phyloP scores from a whole-genome alignment of 2,113 vertebrate species.

The Nothobranchius furzeri region DNA sequence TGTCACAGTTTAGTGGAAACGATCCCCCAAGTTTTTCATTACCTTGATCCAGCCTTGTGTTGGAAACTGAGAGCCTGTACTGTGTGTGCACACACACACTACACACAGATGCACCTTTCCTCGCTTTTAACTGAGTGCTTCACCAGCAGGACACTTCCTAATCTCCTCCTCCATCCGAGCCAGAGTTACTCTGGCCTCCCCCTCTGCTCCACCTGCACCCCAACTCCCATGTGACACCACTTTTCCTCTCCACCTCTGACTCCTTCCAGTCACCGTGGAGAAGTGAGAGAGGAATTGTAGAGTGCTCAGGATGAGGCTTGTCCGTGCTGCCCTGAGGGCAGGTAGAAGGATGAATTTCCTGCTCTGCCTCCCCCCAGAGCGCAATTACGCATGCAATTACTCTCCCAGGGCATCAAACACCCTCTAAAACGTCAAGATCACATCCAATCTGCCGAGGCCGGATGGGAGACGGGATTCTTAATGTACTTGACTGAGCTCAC shows the following conservation, averaged over 20 bases:
- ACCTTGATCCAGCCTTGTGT: too few species aligned
- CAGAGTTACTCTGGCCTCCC: constrained; percentile 32
- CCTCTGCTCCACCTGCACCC: constrained; percentile 39
- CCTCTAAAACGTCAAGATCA: constrained; percentile 63
- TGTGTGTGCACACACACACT: background rate
- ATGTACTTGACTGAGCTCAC: constrained; percentile 51
- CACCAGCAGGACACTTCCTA: constrained; percentile 43
- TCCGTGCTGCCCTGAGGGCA: constrained; percentile 43
- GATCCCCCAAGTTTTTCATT: background rate
- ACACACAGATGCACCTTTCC: background rate
- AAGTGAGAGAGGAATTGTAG: background rate
- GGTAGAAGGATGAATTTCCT: constrained; percentile 49
- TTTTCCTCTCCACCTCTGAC: constrained; percentile 31
- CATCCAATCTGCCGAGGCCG: constrained; percentile 56
- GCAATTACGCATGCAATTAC: constrained; percentile 76
- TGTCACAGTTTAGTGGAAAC: background rate
- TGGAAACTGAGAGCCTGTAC: too few species aligned
- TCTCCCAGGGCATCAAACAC: constrained; percentile 46
- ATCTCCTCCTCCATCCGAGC: constrained; percentile 56
- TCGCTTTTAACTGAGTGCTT: constrained; percentile 15
- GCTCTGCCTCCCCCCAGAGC: constrained; percentile 66
- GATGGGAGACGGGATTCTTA: constrained; percentile 56
- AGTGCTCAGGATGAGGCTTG: constrained; percentile 28
- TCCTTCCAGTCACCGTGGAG: constrained; percentile 42
- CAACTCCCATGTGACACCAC: constrained; percentile 12